These are phyloP conservation scores for Gisinianus flammeolus DNA, from an alignment of 2,888 invertebrate species.

Conservation along the genomic window DNA sequence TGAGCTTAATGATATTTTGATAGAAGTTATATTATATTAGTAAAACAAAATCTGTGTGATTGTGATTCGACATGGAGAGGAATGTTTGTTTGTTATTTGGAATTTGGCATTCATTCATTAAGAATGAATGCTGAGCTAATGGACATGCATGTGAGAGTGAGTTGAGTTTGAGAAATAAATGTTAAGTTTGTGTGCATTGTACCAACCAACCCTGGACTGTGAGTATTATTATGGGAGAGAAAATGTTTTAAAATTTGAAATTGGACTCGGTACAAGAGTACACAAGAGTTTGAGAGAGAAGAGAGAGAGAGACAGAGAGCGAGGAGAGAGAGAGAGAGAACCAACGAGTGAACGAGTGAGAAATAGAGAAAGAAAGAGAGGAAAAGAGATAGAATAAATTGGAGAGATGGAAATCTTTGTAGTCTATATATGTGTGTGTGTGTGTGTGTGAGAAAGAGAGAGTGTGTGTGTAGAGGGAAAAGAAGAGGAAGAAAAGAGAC, in stretches of 20 bases:
- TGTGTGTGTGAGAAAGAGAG: neutral
- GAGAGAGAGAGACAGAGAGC: neutral
- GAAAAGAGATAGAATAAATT: neutral
- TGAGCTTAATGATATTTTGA: too few relatives aligned
- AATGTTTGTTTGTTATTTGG: too few relatives aligned
- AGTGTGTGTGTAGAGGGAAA: constrained; percentile 7
- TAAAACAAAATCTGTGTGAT: too few relatives aligned
- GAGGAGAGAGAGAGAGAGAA: neutral
- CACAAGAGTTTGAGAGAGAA: neutral
- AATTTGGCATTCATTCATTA: too few relatives aligned
- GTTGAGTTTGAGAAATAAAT: neutral
- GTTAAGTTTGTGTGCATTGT: neutral
- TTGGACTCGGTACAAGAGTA: neutral
- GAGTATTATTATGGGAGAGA: too few relatives aligned
- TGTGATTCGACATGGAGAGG: too few relatives aligned
- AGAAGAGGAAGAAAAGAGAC: neutral
- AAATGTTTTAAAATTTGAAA: constrained; percentile 3
- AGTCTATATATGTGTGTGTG: neutral
- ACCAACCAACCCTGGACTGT: too few relatives aligned
- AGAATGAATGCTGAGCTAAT: neutral
- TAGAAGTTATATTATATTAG: too few relatives aligned
- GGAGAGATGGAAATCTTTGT: constrained; percentile 6
- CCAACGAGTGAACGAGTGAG: constrained; percentile 4
- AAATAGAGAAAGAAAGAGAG: constrained; percentile 19
- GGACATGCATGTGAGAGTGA: neutral